A percentile compares a stretch with the other conserved stretches of the same genome.
These are phyloP conservation scores for Camptogramma bilineatum DNA, from an alignment of 2,888 invertebrate species.

Conservation along the genomic window DNA sequence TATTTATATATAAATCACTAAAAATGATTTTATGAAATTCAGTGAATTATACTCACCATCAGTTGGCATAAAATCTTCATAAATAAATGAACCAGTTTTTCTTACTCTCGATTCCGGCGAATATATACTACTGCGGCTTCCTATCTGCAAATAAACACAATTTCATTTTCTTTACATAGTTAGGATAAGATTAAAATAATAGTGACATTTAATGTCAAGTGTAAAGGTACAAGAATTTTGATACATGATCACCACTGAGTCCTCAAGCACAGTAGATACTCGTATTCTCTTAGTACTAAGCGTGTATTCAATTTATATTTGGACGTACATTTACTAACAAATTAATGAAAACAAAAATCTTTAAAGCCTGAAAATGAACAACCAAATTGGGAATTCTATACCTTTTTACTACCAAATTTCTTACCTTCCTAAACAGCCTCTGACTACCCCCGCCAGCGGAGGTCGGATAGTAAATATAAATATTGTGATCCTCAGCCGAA, in stretches of 20 bases:
- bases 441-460: conserved; percentile 99
- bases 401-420: too few species aligned
- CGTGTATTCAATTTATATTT: too few species aligned
- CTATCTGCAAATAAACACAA: conserved; percentile 88
- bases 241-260: too few species aligned
- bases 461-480: conserved; percentile 99
- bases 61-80: conserved; percentile 99
- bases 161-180: not conserved
- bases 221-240: too few species aligned
- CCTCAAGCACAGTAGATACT: too few species aligned
- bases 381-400: not conserved
- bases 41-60: conserved; percentile 94
- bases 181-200: not conserved
- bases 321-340: too few species aligned
- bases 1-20: too few species aligned
- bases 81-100: conserved; percentile 99
- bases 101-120: conserved; percentile 98
- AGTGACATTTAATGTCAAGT: not conserved
- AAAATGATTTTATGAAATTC: too few species aligned
- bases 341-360: too few species aligned
- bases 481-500: conserved; percentile 99
- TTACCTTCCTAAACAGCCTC: conserved; percentile 95
- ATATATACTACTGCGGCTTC: conserved; percentile 99
- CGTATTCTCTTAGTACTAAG: too few species aligned
- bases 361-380: too few species aligned